These are phyloP conservation scores for Cabera pusaria DNA, from an alignment of 2,888 invertebrate species.

Conservation along the genomic window DNA sequence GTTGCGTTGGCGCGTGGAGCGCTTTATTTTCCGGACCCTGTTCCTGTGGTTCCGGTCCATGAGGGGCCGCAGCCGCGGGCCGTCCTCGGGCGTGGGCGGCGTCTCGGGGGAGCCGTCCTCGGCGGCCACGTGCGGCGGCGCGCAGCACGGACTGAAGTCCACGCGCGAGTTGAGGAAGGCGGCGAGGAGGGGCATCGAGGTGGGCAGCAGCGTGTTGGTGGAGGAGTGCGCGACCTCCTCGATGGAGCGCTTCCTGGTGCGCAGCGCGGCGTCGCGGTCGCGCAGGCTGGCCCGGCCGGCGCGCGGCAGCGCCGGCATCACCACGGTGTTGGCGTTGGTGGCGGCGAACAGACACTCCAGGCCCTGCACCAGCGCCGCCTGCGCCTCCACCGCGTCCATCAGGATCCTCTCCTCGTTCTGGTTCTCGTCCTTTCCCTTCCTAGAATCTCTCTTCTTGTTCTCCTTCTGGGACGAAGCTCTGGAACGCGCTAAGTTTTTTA, in stretches of 20 bases:
- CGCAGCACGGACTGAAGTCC: slow-evolving; percentile 77
- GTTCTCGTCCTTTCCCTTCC: slow-evolving; percentile 71
- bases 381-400: slow-evolving; percentile 79
- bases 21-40: slow-evolving; percentile 80
- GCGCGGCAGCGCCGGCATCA: slow-evolving; percentile 68
- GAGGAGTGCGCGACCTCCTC: slow-evolving; percentile 85
- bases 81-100: slow-evolving; percentile 56
- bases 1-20: slow-evolving; percentile 78
- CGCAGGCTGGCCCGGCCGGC: slow-evolving; percentile 68
- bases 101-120: slow-evolving; percentile 54
- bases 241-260: slow-evolving; percentile 78
- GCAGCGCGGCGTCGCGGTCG: slow-evolving; percentile 69
- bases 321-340: slow-evolving; percentile 76
- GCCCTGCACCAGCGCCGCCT: slow-evolving; percentile 82
- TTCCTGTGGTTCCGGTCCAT: slow-evolving; percentile 79
- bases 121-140: slow-evolving; percentile 51
- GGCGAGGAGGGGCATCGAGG: slow-evolving; percentile 84
- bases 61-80: slow-evolving; percentile 64
- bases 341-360: slow-evolving; percentile 78
- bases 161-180: slow-evolving; percentile 85
- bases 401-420: slow-evolving; percentile 68
- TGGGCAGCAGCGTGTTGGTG: slow-evolving; percentile 86
- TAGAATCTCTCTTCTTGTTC: slow-evolving; percentile 78
- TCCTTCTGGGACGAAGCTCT: slow-evolving; percentile 83
- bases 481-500: slow-evolving; percentile 80